These are phyloP conservation scores for Epinotia brunnichana DNA, from an alignment of 2,888 invertebrate genomes.

Conservation along the genomic window DNA sequence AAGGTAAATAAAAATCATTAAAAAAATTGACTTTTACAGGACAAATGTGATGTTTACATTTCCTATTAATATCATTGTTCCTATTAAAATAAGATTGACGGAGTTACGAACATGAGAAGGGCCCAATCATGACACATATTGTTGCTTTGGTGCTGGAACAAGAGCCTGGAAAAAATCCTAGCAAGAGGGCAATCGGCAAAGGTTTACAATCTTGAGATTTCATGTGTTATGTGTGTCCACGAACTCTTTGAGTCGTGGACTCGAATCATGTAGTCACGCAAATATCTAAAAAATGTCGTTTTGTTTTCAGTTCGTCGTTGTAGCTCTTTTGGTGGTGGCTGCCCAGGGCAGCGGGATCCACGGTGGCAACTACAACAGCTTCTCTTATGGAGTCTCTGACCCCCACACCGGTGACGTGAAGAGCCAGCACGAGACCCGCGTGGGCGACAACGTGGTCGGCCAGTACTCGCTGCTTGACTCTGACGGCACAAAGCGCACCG, in stretches of 20 bases:
- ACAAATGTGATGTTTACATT: not conserved
- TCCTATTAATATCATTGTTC: not conserved
- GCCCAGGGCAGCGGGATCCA: slow-evolving; percentile 51
- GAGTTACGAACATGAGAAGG: not conserved
- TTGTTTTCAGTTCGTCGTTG: slow-evolving; percentile 52
- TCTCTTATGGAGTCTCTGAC: slow-evolving; percentile 71
- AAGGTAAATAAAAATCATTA: slow-evolving; percentile 16
- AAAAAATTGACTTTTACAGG: no score
- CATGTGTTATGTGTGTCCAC: no score
- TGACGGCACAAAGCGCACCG: slow-evolving; percentile 70
- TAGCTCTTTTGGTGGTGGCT: slow-evolving; percentile 54
- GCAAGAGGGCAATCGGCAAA: no score
- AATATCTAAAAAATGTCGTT: not conserved
- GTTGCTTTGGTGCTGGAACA: no score
- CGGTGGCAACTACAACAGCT: slow-evolving; percentile 55
- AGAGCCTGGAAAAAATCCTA: no score
- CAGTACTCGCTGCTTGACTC: slow-evolving; percentile 70
- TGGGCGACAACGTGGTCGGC: slow-evolving; percentile 68
- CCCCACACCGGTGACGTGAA: slow-evolving; percentile 72
- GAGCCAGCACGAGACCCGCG: slow-evolving; percentile 67
- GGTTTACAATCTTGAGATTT: no score
- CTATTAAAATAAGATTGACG: not conserved
- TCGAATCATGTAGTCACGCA: not conserved
- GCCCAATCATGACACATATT: no score
- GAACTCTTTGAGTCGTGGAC: no score